Evolutionary conservation across 2,888 invertebrate species (phyloP), one percentile per base, ranked within the genome.

Genomic region (Spisula subtruncata): DNA sequence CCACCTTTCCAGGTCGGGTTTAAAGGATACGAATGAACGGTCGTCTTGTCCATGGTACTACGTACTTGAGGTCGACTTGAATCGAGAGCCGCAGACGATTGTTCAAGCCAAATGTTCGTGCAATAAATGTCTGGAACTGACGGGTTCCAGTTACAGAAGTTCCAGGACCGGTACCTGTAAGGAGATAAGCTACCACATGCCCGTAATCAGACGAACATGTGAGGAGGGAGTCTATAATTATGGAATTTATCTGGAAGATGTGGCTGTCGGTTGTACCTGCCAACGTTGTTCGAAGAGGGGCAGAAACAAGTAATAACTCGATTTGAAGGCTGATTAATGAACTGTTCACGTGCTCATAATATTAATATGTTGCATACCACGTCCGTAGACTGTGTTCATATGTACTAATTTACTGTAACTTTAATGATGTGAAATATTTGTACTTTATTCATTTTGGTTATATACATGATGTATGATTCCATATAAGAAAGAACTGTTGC

Each of bases 241-340:
- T 54, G 25, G 46, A 10, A 83, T 86, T 20, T 56, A 16, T 20
- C 51, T 86, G 25, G 89, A 89, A 80, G 80, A 83, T 6, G 35
- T 89, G 20, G 79, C 86, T 51, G 86, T 89, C 32, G 89, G 89
- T 16, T 89, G 89, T 81, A 89, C 86, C 0, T 89, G 89, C 80
- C 85, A 85, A n/a, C 79, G 80, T 35, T 80, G 56, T 16, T 16
- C 35, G 32, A 35, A 75, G 18, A 32, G 16, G 35, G 75, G 16
- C 75, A 75, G 29, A 75, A 75, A 29, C 18, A 32, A 32, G 32
- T 32, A 75, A 75, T 75, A 8, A 75, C 32, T 75, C 35, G 32
- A 32, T 35, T 32, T 35, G 1, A 16, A 2, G 12, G 18, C 16
- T 14, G 32, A 32, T 32, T 16, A 18, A 75, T 8, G 25, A 35